Evolutionary conservation across 2,888 invertebrate genomes (phyloP).

Genomic region (Caenorhabditis afra): DNA sequence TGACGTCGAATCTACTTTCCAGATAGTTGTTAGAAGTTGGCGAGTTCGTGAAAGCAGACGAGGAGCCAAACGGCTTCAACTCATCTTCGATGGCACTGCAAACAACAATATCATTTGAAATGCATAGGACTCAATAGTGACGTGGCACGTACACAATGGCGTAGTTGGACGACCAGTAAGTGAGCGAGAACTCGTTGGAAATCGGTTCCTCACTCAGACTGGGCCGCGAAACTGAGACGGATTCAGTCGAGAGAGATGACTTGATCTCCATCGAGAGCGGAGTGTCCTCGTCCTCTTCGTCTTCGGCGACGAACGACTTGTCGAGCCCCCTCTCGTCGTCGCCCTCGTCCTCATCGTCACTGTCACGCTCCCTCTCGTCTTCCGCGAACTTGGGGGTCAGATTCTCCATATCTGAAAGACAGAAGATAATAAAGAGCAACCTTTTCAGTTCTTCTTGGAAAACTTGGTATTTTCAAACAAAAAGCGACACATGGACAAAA

Average conservation of each 20-base stretch:
- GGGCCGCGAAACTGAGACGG: slow-evolving; percentile 13
- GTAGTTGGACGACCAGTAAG: slow-evolving; percentile 58
- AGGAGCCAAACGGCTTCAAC: slow-evolving; percentile 61
- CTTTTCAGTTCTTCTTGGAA: no score
- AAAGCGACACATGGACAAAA: no score
- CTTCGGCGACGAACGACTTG: slow-evolving; percentile 35
- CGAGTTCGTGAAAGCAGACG: slow-evolving; percentile 39
- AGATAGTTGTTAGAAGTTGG: slow-evolving; percentile 39
- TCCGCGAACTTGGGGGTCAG: slow-evolving; percentile 11
- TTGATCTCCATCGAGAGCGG: slow-evolving; percentile 36
- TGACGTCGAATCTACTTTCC: slow-evolving; percentile 59
- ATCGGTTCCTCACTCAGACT: slow-evolving; percentile 11
- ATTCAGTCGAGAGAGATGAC: neutral
- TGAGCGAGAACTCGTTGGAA: slow-evolving; percentile 41
- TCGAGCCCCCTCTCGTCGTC: slow-evolving; percentile 68
- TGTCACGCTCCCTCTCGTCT: slow-evolving; percentile 54
- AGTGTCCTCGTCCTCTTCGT: slow-evolving; percentile 30
- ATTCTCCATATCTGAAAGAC: slow-evolving; percentile 20
- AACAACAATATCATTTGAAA: slow-evolving; percentile 2
- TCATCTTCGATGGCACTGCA: slow-evolving; percentile 59
- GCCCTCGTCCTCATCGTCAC: slow-evolving; percentile 48
- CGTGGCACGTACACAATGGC: slow-evolving; percentile 25
- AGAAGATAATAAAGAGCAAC: neutral
- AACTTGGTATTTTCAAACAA: neutral
- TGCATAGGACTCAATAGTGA: neutral